phyloP scores from a whole-genome alignment of 2,888 invertebrate genomes.

The Synanthedon tipuliformis region DNA sequence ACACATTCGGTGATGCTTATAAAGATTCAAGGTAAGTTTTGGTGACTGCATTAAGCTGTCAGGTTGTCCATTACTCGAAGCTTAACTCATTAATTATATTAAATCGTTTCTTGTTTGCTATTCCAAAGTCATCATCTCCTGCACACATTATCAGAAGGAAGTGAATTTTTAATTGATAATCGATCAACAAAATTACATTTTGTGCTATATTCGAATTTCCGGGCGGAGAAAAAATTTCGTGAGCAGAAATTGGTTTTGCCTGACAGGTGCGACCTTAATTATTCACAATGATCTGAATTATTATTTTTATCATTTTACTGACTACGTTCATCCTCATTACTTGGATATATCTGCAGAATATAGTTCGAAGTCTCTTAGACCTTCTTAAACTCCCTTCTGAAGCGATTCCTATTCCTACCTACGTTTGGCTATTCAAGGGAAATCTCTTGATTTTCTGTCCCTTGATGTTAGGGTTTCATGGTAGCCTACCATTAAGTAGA shows the following conservation, averaged over 20 bases:
- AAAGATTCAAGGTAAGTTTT: conserved; percentile 20
- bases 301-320: too few relatives aligned
- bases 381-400: too few relatives aligned
- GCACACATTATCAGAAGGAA: not conserved
- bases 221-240: not conserved
- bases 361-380: too few relatives aligned
- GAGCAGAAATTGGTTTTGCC: not conserved
- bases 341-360: too few relatives aligned
- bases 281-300: conserved; percentile 3
- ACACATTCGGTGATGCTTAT: conserved; percentile 21
- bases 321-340: too few relatives aligned
- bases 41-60: conserved; percentile 42
- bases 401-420: too few relatives aligned
- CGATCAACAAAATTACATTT: not conserved
- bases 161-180: not conserved
- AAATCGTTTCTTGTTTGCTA: conserved; percentile 9
- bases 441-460: too few relatives aligned
- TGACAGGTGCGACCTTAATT: conserved; percentile 20
- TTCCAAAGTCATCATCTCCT: not conserved
- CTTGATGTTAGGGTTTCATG: too few relatives aligned
- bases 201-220: not conserved
- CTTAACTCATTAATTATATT: conserved; percentile 15
- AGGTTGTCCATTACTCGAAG: conserved; percentile 37
- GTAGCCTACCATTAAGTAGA: too few relatives aligned
- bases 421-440: too few relatives aligned